Evolutionary conservation across 2,113 vertebrate species (phyloP).

Genomic region (Tenrec ecaudatus): DNA sequence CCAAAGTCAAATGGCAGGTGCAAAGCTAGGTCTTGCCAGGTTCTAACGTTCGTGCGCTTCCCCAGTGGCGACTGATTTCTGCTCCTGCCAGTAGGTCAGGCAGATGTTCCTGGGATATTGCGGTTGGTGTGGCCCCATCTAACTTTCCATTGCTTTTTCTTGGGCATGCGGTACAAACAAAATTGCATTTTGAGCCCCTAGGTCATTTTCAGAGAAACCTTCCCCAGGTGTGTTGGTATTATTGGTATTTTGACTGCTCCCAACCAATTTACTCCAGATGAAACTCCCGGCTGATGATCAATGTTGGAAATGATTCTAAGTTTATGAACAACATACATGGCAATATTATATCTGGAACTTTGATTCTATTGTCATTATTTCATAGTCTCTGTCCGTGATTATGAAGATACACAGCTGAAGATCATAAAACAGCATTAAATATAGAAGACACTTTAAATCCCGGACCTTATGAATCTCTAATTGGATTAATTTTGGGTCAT

Average conservation of each 20-base stretch:
- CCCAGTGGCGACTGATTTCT: background rate
- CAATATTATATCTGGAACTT: background rate
- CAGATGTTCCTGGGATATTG: background rate
- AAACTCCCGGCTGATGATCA: background rate
- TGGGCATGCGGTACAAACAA: background rate
- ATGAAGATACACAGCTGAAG: background rate
- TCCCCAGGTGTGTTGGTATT: background rate
- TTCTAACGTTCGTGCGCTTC: background rate
- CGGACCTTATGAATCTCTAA: background rate
- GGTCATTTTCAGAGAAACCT: slow-evolving; percentile 23
- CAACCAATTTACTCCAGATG: background rate
- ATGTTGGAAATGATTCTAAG: slow-evolving; percentile 20
- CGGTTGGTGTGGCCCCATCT: background rate
- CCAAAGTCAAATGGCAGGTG: background rate
- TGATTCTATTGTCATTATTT: background rate
- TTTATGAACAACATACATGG: background rate
- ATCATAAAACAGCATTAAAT: slow-evolving; percentile 19
- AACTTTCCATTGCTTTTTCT: background rate
- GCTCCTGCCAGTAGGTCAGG: background rate
- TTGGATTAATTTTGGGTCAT: background rate
- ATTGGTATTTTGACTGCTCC: background rate
- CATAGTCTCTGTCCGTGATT: slow-evolving; percentile 11
- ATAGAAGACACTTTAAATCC: background rate
- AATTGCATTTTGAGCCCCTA: background rate
- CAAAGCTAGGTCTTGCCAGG: background rate